Percentiles rank a stretch among this genome's conserved stretches.
Conservation (phyloP, 2,888 invertebrate genomes). For the Brachyopa scutellaris region DNA sequence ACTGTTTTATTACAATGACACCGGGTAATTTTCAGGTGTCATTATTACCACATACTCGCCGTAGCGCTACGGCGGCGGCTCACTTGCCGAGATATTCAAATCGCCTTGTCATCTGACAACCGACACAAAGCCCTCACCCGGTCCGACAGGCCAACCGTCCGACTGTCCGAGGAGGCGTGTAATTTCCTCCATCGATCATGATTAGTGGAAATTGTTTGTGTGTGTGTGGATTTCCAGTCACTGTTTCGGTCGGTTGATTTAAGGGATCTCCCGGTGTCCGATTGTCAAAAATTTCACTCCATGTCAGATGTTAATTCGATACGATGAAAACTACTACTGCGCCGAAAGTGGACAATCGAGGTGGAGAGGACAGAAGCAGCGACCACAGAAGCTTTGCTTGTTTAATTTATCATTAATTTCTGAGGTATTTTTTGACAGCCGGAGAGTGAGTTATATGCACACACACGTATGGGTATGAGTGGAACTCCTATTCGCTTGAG, state of each 20-base stretch:
- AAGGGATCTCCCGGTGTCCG: constrained; percentile 60
- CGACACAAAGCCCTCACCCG: constrained; percentile 53
- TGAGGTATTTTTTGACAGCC: constrained; percentile 60
- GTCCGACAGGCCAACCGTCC: constrained; percentile 23
- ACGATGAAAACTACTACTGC: constrained; percentile 27
- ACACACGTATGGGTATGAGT: background rate
- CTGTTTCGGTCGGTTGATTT: constrained; percentile 58
- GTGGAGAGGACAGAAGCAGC: constrained; percentile 1
- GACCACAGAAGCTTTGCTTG: constrained; percentile 50
- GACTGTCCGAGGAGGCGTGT: constrained; percentile 49
- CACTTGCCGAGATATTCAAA: constrained; percentile 57
- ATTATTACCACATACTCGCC: constrained; percentile 67
- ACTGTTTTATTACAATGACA: constrained; percentile 51
- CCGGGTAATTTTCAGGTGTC: constrained; percentile 66
- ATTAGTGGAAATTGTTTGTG: constrained; percentile 64
- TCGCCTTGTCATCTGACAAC: constrained; percentile 68
- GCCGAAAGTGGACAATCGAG: background rate
- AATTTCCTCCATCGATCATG: constrained; percentile 70
- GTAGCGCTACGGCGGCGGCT: too few species aligned
- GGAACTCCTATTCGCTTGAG: constrained; percentile 13
- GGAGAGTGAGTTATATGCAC: constrained; percentile 50
- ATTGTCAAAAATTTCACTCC: constrained; percentile 68
- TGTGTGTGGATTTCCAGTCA: constrained; percentile 8
- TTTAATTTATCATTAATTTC: constrained; percentile 68
- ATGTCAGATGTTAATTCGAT: constrained; percentile 64